These are phyloP conservation scores for Hycleus phaleratus DNA, from an alignment of 1,140 invertebrate species.

Conservation along the genomic window DNA sequence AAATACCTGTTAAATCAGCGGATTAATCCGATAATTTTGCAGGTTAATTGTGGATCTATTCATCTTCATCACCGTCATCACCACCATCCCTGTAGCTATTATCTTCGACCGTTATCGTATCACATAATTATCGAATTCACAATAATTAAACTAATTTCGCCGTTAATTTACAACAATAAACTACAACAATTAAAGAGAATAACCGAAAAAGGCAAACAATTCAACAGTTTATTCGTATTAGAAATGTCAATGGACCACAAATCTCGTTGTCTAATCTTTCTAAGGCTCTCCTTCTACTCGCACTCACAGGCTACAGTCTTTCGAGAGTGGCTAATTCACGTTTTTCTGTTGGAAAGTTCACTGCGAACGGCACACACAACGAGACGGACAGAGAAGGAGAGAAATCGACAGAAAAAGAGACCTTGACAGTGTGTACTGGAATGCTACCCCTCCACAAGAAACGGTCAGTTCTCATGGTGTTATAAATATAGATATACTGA, in stretches of 20 bases:
- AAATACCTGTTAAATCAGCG: no score
- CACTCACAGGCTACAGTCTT: neutral
- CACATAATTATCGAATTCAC: no score
- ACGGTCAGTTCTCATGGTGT: no score
- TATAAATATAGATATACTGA: no score
- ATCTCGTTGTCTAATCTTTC: neutral
- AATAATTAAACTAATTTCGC: no score
- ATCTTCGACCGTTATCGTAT: no score
- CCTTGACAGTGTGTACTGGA: conserved; percentile 13
- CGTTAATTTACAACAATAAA: no score
- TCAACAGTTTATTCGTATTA: neutral
- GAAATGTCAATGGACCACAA: neutral
- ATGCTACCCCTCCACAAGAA: conserved; percentile 11
- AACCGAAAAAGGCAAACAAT: neutral
- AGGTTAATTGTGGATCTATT: no score
- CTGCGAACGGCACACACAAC: neutral
- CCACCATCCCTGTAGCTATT: no score
- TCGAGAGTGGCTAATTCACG: conserved; percentile 2
- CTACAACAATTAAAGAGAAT: no score
- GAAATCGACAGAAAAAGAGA: neutral
- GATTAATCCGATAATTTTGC: no score
- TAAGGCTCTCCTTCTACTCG: neutral
- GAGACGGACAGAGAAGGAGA: conserved; percentile 3
- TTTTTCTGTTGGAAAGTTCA: neutral
- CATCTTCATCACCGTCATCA: no score